Percentiles rank a stretch among this genome's conserved stretches.
phyloP scores from a whole-genome alignment of 1,140 invertebrate genomes.

The Drosophila pectinifera region DNA sequence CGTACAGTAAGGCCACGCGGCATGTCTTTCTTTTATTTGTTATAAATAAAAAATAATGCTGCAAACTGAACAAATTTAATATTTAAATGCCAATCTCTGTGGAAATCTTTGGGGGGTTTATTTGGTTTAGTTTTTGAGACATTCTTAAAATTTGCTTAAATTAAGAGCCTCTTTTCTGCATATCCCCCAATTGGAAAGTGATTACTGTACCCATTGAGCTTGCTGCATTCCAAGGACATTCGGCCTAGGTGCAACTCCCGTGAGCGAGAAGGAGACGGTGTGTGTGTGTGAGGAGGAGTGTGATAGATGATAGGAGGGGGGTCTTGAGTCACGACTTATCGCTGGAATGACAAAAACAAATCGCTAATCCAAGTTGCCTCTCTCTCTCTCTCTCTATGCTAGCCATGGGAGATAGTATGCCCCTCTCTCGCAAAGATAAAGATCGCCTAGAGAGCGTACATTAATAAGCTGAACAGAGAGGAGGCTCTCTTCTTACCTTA shows the following conservation, averaged over 20 bases:
- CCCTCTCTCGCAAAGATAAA: conserved; percentile 26
- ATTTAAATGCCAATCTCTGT: too few species aligned
- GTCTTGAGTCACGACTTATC: conserved; percentile 28
- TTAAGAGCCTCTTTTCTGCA: neutral
- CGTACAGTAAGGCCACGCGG: neutral
- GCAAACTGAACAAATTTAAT: neutral
- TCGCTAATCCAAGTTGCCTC: conserved; percentile 8
- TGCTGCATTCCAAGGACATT: conserved; percentile 59
- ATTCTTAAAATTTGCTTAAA: too few species aligned
- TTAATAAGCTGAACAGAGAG: too few species aligned
- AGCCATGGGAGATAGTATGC: neutral
- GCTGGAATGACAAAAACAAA: conserved; percentile 21
- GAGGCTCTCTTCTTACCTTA: conserved; percentile 9
- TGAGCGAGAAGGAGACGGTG: neutral
- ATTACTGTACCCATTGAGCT: conserved; percentile 24
- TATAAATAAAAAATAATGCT: neutral
- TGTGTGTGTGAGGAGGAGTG: neutral
- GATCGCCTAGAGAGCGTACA: conserved; percentile 14
- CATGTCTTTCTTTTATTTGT: too few species aligned
- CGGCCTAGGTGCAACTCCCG: conserved; percentile 25
- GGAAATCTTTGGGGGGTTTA: too few species aligned
- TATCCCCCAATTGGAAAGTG: neutral
- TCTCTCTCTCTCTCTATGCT: neutral
- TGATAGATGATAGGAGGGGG: neutral
- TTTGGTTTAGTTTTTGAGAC: too few species aligned